Base-by-base conservation (phyloP, 2,888 invertebrate species). In the Apoderus coryli region DNA sequence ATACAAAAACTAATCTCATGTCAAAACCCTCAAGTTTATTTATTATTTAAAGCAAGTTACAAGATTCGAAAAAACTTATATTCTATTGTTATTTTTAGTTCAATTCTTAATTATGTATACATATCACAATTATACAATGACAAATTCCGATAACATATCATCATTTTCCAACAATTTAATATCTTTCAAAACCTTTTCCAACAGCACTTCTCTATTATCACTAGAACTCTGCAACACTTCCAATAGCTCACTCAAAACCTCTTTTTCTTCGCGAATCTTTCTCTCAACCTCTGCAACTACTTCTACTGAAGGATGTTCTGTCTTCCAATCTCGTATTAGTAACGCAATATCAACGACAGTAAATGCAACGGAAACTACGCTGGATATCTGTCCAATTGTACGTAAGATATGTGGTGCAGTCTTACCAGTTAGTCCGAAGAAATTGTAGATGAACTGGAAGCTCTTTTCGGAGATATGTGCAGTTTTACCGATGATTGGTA, bases 291-390 rank as follows among this genome's bases (percentile, higher is more conserved):
- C 40, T 11, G 34, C 31, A 13, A 44, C 39, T 15, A 43, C 25
- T 22, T 44, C 44, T n/a, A 41, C 32, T 3, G 44, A 43, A 0
- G 44, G 44, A 37, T 44, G 44, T 14, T 44, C 42, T n/a, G 37
- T 42, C 10, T 30, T 37, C 38, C 43, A 35, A 29, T 44, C 43
- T 35, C 39, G 41, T 3, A 44, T 35, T 13, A 44, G 32, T 7
- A 43, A 15, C 26, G 43, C 36, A 16, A 44, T 36, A 28, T 44
- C 44, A 4, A 42, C 39, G 33, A 44, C 29, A 5, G 39, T 42
- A 27, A 44, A 44, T 11, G 41, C 43, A 9, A 44, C 31, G 19
- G 44, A 41, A 10, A 44, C 34, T 5, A 38, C 36, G 25, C 44
- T 42, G 1, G 44, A 44, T 30, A 43, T 38, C 25, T 40, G 31